A percentile compares a stretch with the other conserved stretches of the same genome.
Evolutionary conservation across 1,140 invertebrate species (phyloP).

Genomic region (Heliothis virescens): DNA sequence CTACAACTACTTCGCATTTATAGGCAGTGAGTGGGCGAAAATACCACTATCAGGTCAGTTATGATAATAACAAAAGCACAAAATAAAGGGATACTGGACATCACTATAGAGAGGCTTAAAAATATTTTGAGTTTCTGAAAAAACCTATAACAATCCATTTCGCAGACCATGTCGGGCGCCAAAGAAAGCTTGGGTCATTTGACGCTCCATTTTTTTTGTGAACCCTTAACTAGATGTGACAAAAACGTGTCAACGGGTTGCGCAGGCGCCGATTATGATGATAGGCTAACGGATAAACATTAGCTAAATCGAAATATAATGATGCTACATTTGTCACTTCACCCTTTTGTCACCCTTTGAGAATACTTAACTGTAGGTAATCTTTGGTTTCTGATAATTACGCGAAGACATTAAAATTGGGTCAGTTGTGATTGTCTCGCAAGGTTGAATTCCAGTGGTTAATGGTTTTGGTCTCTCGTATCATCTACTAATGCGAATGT

Average conservation of each 20-base stretch:
- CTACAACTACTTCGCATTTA: no score
- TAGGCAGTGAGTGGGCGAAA: no score
- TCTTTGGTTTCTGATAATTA: neutral
- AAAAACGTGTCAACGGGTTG: constrained; percentile 42
- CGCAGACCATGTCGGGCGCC: neutral
- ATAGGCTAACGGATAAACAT: constrained; percentile 33
- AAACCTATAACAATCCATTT: neutral
- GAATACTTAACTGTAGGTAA: neutral
- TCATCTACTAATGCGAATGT: no score
- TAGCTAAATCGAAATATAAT: constrained; percentile 31
- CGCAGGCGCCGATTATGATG: constrained; percentile 24
- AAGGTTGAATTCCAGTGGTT: neutral
- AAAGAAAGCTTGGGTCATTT: neutral
- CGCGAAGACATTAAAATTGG: no score
- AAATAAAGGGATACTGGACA: no score
- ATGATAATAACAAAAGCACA: no score
- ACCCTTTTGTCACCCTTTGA: constrained; percentile 19
- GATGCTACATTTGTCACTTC: constrained; percentile 26
- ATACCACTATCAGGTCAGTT: no score
- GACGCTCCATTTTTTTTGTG: constrained; percentile 3
- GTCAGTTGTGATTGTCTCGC: neutral
- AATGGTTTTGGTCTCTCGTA: no score
- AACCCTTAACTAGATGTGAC: constrained; percentile 14
- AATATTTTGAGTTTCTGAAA: no score
- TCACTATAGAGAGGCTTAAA: no score